phyloP scores from a whole-genome alignment of 2,888 invertebrate genomes.

The Helobdella robusta region DNA sequence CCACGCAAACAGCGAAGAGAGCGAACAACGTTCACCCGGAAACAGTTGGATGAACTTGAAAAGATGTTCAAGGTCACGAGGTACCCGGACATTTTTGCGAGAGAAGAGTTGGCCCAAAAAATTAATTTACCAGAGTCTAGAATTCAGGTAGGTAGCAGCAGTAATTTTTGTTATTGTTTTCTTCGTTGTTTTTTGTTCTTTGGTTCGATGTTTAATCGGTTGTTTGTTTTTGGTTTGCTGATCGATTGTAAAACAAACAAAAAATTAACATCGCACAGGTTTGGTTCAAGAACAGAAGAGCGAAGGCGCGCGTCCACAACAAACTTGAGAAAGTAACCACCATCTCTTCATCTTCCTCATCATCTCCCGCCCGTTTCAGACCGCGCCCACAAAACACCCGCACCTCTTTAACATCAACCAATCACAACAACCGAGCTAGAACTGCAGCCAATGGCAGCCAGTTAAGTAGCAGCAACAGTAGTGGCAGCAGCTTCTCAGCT shows the following conservation, averaged over 20 bases:
- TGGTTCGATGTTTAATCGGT: background rate
- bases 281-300: slow-evolving; percentile 24
- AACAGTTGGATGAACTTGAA: slow-evolving; percentile 24
- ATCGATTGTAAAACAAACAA: background rate
- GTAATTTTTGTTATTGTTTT: background rate
- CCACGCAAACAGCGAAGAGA: slow-evolving; percentile 22
- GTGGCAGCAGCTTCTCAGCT: too few relatives aligned
- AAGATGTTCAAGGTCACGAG: slow-evolving; percentile 22
- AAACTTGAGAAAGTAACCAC: slow-evolving; percentile 12
- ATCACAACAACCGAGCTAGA: too few relatives aligned
- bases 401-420: too few relatives aligned
- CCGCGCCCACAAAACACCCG: too few relatives aligned
- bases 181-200: too few relatives aligned
- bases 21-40: slow-evolving; percentile 20
- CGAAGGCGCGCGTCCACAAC: slow-evolving; percentile 10
- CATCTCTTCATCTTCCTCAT: too few relatives aligned
- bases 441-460: too few relatives aligned
- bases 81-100: slow-evolving; percentile 22
- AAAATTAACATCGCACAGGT: background rate
- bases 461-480: too few relatives aligned
- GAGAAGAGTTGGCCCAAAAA: slow-evolving; percentile 19
- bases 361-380: too few relatives aligned
- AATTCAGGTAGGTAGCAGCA: slow-evolving; percentile 12
- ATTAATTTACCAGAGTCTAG: slow-evolving; percentile 19
- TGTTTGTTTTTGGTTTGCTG: background rate